Evolutionary conservation across 2,113 vertebrate genomes (phyloP).

Genomic region (Corythornis cristatus): DNA sequence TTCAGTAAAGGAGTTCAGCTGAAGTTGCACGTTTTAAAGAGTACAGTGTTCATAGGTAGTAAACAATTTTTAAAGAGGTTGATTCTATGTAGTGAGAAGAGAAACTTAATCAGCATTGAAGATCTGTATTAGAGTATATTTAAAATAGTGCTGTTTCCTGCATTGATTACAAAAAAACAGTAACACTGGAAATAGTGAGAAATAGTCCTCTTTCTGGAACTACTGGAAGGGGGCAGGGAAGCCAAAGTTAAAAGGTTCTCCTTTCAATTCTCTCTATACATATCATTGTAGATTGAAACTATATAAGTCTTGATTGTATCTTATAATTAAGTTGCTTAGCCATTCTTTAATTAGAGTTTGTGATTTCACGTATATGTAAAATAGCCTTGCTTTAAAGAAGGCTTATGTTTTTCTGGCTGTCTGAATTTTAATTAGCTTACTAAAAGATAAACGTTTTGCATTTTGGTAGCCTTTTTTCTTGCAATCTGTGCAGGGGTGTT

Average conservation of each 20-base stretch:
- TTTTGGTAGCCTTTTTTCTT: slow-evolving; percentile 13
- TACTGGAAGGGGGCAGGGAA: neutral
- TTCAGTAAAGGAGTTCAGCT: neutral
- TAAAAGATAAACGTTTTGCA: neutral
- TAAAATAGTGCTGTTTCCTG: slow-evolving; percentile 39
- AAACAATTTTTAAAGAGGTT: neutral
- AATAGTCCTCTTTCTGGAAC: slow-evolving; percentile 8
- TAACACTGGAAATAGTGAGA: neutral
- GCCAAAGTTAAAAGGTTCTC: neutral
- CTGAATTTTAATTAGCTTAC: neutral
- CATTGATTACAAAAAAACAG: neutral
- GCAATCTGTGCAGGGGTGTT: neutral
- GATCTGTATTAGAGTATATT: neutral
- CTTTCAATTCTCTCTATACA: neutral
- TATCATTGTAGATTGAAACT: neutral
- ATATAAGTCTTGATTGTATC: neutral
- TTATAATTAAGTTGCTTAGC: neutral
- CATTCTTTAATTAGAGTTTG: neutral
- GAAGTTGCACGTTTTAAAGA: neutral
- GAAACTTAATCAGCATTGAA: neutral
- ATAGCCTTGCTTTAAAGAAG: neutral
- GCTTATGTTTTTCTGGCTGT: neutral
- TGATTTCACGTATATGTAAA: neutral
- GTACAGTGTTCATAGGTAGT: neutral
- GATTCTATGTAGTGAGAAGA: neutral